A percentile compares a stretch with the other conserved stretches of the same genome.
Evolutionary conservation across 2,888 invertebrate species (phyloP).

Genomic region (Aspidapion aeneum): DNA sequence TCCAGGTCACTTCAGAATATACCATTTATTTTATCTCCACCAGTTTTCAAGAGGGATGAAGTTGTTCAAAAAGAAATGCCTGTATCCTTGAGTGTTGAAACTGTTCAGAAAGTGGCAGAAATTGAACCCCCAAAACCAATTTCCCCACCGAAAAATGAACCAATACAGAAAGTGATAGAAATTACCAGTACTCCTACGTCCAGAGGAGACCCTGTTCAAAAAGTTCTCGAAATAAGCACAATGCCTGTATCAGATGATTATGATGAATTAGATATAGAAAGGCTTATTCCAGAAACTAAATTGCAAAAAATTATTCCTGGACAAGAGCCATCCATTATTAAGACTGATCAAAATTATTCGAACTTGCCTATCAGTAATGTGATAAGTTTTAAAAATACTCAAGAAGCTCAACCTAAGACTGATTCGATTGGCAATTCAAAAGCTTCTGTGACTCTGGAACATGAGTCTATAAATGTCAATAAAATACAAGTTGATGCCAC

Average conservation of each 20-base stretch:
- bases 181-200: too few relatives aligned
- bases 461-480: too few relatives aligned
- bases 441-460: too few relatives aligned
- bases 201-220: background rate
- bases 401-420: background rate
- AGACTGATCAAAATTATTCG: background rate
- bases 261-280: background rate
- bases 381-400: background rate
- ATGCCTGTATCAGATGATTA: background rate
- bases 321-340: background rate
- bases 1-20: background rate
- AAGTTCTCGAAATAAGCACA: background rate
- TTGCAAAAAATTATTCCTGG: background rate
- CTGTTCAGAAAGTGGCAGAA: too few relatives aligned
- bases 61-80: too few relatives aligned
- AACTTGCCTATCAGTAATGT: background rate
- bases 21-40: too few relatives aligned
- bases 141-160: too few relatives aligned
- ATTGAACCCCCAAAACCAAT: too few relatives aligned
- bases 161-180: too few relatives aligned
- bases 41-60: background rate
- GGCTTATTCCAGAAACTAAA: background rate
- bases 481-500: too few relatives aligned
- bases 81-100: too few relatives aligned
- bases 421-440: too few relatives aligned